Percentiles rank a stretch among this genome's conserved stretches.
These are phyloP conservation scores for Yponomeuta plumbellus DNA, from an alignment of 2,888 invertebrate species.

Conservation along the genomic window DNA sequence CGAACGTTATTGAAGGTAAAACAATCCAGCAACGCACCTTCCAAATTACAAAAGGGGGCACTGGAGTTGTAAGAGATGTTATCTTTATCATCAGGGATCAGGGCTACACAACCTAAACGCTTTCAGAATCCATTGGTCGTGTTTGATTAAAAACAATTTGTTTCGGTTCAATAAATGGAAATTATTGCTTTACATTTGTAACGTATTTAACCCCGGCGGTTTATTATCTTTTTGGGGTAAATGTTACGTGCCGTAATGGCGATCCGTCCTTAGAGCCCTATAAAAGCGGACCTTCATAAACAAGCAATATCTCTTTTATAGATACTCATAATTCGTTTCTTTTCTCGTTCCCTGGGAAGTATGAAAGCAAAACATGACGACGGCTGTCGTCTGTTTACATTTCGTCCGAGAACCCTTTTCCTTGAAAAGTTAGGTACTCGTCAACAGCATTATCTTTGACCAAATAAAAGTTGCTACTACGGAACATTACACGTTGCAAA, in stretches of 20 bases:
- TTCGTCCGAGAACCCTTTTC: slow-evolving; percentile 2
- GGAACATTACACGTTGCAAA: slow-evolving; percentile 30
- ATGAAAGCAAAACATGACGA: slow-evolving; percentile 35
- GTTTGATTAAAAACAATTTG: slow-evolving; percentile 13
- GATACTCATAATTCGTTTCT: slow-evolving; percentile 52
- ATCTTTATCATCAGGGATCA: no score
- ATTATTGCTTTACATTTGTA: slow-evolving; percentile 23
- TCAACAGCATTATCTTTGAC: neutral
- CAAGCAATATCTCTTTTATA: slow-evolving; percentile 65
- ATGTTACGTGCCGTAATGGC: slow-evolving; percentile 57
- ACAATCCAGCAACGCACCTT: no score
- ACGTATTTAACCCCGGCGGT: slow-evolving; percentile 29
- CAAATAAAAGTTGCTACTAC: neutral
- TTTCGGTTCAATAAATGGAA: slow-evolving; percentile 9
- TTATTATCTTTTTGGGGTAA: slow-evolving; percentile 54
- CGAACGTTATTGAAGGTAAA: no score
- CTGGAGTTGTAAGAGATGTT: no score
- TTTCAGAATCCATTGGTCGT: neutral
- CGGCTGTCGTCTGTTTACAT: slow-evolving; percentile 20
- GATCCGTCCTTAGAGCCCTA: slow-evolving; percentile 48
- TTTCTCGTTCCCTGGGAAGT: slow-evolving; percentile 40
- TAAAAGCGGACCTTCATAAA: slow-evolving; percentile 67
- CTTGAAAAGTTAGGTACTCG: neutral
- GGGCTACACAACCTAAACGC: neutral
- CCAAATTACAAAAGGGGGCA: no score